Conservation (phyloP, 2,113 vertebrate species). For the Cichladusa arquata region DNA sequence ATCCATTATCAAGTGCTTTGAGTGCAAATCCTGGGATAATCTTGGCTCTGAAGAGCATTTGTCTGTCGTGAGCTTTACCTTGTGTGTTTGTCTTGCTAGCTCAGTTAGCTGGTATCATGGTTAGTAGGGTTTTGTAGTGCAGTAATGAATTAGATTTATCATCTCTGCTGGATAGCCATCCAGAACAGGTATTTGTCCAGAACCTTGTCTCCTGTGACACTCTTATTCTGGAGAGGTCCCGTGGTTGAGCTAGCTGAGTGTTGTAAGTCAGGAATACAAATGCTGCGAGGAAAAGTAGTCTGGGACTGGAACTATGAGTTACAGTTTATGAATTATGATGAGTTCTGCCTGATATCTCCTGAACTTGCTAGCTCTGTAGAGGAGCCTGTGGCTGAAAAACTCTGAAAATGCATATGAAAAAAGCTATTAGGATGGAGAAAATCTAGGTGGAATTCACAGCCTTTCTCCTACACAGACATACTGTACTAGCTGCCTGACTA, state of each 20-base stretch:
- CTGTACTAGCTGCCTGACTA: background rate
- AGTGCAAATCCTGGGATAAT: background rate
- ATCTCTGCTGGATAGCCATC: background rate
- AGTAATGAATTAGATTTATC: background rate
- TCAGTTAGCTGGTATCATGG: background rate
- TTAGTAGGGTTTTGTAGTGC: background rate
- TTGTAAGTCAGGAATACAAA: background rate
- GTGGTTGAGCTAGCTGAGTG: background rate
- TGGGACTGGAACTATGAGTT: background rate
- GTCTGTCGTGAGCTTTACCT: background rate
- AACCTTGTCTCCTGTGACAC: background rate
- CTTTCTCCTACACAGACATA: background rate
- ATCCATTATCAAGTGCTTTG: background rate
- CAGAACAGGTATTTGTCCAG: background rate
- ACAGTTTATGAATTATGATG: background rate
- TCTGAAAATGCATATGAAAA: background rate
- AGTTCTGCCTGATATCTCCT: background rate
- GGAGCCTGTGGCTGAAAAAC: background rate
- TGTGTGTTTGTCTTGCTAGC: background rate
- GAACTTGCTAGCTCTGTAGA: background rate
- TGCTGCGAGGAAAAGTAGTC: background rate
- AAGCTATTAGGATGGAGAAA: background rate
- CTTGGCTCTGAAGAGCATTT: background rate
- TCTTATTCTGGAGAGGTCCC: background rate
- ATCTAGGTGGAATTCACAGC: background rate